phyloP scores from a whole-genome alignment of 2,113 vertebrate genomes.

The Neomonachus schauinslandi region DNA sequence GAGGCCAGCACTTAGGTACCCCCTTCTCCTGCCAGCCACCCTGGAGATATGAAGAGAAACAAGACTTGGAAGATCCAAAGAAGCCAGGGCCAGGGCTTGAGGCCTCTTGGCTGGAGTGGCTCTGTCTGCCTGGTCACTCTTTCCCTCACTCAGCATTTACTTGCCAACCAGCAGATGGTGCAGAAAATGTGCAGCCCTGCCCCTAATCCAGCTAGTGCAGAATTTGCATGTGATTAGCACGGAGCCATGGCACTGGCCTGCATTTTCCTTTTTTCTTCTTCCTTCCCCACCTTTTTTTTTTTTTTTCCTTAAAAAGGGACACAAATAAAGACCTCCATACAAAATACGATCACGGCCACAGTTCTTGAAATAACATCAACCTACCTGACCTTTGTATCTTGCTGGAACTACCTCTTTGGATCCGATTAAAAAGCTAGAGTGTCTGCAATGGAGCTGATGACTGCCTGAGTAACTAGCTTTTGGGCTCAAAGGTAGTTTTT shows the following conservation, averaged over 20 bases:
- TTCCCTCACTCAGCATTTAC: constrained; percentile 67
- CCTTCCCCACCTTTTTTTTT: too few relatives aligned
- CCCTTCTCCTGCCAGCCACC: background rate
- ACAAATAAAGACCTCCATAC: background rate
- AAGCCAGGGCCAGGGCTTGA: background rate
- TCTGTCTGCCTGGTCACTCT: constrained; percentile 42
- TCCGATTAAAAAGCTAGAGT: background rate
- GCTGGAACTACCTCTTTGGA: background rate
- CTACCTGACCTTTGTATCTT: background rate
- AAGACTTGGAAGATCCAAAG: background rate
- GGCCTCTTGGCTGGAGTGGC: background rate
- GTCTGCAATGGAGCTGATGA: background rate
- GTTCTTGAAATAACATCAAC: background rate
- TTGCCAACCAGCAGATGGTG: constrained; percentile 62
- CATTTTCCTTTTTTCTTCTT: background rate
- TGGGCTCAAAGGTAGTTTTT: background rate
- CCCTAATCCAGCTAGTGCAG: background rate
- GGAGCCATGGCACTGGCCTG: background rate
- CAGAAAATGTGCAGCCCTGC: background rate
- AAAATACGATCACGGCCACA: rapidly evolving
- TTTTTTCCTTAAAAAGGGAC: background rate
- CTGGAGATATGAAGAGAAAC: background rate
- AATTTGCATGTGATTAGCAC: constrained; percentile 33
- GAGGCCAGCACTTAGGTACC: background rate
- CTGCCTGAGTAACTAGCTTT: constrained; percentile 16